Percentiles rank a stretch among this genome's conserved stretches.
These are phyloP conservation scores for Urophycis tenuis DNA, from an alignment of 2,797 vertebrate genomes.

Conservation along the genomic window DNA sequence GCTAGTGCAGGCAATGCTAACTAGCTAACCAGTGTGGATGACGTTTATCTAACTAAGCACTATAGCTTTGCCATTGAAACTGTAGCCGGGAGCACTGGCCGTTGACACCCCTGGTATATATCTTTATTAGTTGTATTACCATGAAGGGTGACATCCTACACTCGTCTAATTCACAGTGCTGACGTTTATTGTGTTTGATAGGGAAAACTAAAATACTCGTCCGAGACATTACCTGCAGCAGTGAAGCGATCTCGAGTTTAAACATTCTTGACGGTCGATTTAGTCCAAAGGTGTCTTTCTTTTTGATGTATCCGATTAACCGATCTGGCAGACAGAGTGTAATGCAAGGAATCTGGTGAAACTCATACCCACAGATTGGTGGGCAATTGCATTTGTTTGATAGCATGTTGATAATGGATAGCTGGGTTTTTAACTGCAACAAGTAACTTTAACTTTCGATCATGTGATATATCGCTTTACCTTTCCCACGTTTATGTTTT, in stretches of 20 bases:
- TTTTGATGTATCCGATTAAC: background rate
- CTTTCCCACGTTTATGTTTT: slow-evolving; percentile 31
- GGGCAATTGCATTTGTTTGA: background rate
- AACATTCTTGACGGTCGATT: background rate
- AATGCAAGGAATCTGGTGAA: background rate
- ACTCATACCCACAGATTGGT: too few relatives aligned
- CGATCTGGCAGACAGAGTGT: background rate
- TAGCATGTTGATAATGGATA: background rate
- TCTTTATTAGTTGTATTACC: background rate
- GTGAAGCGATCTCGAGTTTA: background rate
- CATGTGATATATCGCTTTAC: background rate
- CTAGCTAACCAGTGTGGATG: slow-evolving; percentile 63
- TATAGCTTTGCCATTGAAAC: background rate
- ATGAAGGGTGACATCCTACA: background rate
- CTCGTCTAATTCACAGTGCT: background rate
- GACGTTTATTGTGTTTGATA: background rate
- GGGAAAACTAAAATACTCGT: background rate
- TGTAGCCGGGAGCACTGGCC: background rate
- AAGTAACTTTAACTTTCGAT: background rate
- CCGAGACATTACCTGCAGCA: background rate
- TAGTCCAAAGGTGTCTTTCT: background rate
- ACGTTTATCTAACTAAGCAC: slow-evolving; percentile 63
- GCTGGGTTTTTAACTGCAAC: background rate
- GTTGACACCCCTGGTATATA: background rate
- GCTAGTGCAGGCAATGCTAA: slow-evolving; percentile 60